These are phyloP conservation scores for Cotesia chilonis DNA, from an alignment of 1,140 invertebrate genomes.

Conservation along the genomic window DNA sequence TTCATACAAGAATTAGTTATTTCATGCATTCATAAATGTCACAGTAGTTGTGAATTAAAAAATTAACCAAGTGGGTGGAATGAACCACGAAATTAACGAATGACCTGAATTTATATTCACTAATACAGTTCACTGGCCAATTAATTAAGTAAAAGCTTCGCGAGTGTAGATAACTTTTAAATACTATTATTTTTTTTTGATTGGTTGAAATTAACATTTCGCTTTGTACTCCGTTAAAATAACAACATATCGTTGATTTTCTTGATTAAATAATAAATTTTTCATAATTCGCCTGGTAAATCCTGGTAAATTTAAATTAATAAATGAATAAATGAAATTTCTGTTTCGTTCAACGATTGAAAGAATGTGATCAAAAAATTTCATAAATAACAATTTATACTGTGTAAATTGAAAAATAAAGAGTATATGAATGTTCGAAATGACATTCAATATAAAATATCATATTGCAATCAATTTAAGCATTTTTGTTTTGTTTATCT, in stretches of 20 bases:
- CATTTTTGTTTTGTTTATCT: background rate
- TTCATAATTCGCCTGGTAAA: too few species aligned
- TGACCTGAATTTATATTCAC: constrained; percentile 37
- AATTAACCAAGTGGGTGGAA: constrained; percentile 43
- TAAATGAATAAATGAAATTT: too few species aligned
- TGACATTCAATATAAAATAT: constrained; percentile 4
- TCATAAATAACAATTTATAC: too few species aligned
- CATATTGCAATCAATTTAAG: constrained; percentile 1
- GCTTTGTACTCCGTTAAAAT: too few species aligned
- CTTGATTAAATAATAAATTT: too few species aligned
- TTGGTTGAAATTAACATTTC: background rate
- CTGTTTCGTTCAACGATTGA: too few species aligned
- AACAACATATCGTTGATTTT: too few species aligned
- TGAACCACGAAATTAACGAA: constrained; percentile 54
- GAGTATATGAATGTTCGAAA: background rate
- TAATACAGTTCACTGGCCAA: constrained; percentile 44
- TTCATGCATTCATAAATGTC: constrained; percentile 19
- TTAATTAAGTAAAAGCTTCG: constrained; percentile 50
- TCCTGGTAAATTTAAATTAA: too few species aligned
- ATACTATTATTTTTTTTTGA: background rate
- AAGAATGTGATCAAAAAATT: too few species aligned
- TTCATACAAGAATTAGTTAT: background rate
- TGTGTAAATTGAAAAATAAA: constrained; percentile 6
- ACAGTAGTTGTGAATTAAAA: constrained; percentile 17
- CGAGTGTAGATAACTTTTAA: background rate